Base-by-base conservation (phyloP, 2,888 invertebrate genomes). In the Spatulosminthurus flaviceps region DNA sequence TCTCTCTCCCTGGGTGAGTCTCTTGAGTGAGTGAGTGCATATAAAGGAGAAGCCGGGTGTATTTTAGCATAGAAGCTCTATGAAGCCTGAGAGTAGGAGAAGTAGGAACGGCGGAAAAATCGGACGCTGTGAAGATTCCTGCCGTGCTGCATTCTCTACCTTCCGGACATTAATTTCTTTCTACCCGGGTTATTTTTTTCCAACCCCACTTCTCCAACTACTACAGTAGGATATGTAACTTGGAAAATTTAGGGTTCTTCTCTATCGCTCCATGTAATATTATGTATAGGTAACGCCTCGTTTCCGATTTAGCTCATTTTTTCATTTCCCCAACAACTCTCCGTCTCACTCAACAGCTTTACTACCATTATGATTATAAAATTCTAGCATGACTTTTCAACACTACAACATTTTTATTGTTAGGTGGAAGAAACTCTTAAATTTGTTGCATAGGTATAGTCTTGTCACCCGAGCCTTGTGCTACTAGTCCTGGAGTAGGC, bases 111-210 rank as follows among this genome's bases (percentile, higher is more conserved):
- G 76, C 70, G 78, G 75, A 80, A 80, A 78, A 74, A 80, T 80
- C 73, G 78, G 72, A 78, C 73, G 60, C 72, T 72, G 76, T 76
- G 79, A 66, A 77, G 80, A 77, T 74, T 79, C 71, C 79, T 81
- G 79, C 82, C 77, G 77, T 81, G 78, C 71, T 72, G 77, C 74
- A 77, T 71, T 67, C 77, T 79, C 74, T 79, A 77, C 77, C 82
- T 82, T 82, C 82, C 82, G 82, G 81, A 80, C 81, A 81, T 81
- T 82, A 81, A 82, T 82, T 81, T 79, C 77, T 74, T 79, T 79
- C 67, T 66, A 64, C 64, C 60, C 64, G 41, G 64, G 70, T 70
- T 70, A 70, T 75, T 75, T 64, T 64, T 64, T 64, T 24, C 64
- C 64, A 11, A 24, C 26, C 64, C 26, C n/a, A 22, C 64, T 64